Base-by-base conservation (phyloP, 2,113 vertebrate species). In the Bombycilla garrulus region DNA sequence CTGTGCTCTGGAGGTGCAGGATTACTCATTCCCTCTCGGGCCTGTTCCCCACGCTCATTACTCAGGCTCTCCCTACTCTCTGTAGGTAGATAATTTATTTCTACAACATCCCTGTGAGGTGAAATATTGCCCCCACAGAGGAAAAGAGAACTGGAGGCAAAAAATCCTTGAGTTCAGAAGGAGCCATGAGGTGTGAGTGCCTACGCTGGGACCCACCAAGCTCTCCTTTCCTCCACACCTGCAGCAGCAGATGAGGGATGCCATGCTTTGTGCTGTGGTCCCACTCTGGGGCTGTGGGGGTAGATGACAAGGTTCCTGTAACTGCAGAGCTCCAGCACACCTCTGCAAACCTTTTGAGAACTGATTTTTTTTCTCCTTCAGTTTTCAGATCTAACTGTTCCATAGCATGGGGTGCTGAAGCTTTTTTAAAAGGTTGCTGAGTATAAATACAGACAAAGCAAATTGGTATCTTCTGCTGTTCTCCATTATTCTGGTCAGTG, bases 11-110 rank as follows among this genome's bases (percentile, higher is more conserved):
- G 58, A 86, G 74, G 74, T n/a, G n/a, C 54, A 86, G 66, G 58
- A 88, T 94, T 92, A 92, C 78, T 96, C 84, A 88, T 80, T 95
- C 95, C 84, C 78, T 92, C 78, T 44, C 6, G 12, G 65, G 66
- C 66, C 83, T 69, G 38, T 50, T 92, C 62, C 22, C 78, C 24
- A 5, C 6, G 5, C 81, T 96, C 62, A 47, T 96, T 92, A 85
- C 78, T 76, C 3, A 1, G 29, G n/a, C 51, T 76, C 53, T 72
- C 53, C 21, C 45, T 89, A 2, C 42, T 88, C 36, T 40, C 66
- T 67, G 18, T 44, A 69, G 35, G 57, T 92, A 62, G 24, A 19
- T 73, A 45, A 70, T 89, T 92, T 80, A 69, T 91, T 95, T 85
- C 81, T 79, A 5, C 40, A 45, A 15, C 2, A 0, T 79, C 54